Evolutionary conservation across 2,888 invertebrate genomes (phyloP).

Genomic region (Ceriagrion tenellum): DNA sequence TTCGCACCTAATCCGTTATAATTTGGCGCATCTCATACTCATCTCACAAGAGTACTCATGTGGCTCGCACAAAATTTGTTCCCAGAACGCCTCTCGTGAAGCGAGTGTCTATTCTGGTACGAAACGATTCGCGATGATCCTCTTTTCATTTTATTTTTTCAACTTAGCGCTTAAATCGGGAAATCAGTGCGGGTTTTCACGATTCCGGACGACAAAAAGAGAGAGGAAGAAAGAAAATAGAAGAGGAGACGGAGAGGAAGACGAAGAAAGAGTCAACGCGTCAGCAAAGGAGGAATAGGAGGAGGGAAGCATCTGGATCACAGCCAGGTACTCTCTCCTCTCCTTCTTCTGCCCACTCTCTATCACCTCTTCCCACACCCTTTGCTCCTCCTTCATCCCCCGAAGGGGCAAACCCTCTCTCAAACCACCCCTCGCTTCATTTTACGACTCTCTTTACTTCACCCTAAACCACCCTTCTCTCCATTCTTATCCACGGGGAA

Average conservation of each 20-base stretch:
- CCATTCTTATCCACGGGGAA: conserved; percentile 35
- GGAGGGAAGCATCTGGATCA: conserved; percentile 9
- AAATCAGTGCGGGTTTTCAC: background rate
- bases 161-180: background rate
- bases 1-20: too few relatives aligned
- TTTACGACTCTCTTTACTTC: conserved; percentile 55
- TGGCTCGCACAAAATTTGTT: too few relatives aligned
- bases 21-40: too few relatives aligned
- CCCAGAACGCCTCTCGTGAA: background rate
- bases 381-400: background rate
- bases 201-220: background rate
- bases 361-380: background rate
- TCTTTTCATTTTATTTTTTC: background rate
- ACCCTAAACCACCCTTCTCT: conserved; percentile 43
- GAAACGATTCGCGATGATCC: background rate
- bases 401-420: background rate
- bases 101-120: background rate
- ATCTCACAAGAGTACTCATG: too few relatives aligned
- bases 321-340: conserved; percentile 52
- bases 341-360: background rate
- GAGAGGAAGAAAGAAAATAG: background rate
- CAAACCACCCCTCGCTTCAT: background rate
- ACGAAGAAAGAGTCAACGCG: conserved; percentile 36
- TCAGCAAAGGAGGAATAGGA: conserved; percentile 18
- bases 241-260: background rate